These are phyloP conservation scores for Cuniculus paca DNA, from an alignment of 2,797 vertebrate genomes.

Conservation along the genomic window DNA sequence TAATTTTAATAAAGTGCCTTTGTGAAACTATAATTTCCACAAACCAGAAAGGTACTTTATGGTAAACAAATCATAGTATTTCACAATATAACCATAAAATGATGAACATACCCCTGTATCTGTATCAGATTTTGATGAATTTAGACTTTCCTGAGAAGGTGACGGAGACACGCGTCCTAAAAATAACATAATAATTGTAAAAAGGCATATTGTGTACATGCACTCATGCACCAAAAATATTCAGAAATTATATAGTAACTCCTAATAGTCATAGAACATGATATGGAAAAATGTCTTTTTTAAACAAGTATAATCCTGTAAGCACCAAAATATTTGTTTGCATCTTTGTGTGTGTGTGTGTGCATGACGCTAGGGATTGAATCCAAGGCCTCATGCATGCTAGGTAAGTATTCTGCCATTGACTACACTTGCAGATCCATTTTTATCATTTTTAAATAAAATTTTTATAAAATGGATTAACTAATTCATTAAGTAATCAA, in stretches of 20 bases:
- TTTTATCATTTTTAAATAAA: conserved; percentile 37
- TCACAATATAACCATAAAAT: conserved; percentile 67
- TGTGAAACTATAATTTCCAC: conserved; percentile 46
- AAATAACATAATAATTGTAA: conserved; percentile 75
- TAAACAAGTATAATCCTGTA: conserved; percentile 18
- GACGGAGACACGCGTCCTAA: conserved; percentile 98
- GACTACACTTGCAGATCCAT: neutral
- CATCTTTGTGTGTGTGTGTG: neutral
- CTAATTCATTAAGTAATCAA: neutral
- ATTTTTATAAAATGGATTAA: conserved; percentile 52
- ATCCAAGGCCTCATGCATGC: neutral
- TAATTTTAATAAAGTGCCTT: conserved; percentile 57
- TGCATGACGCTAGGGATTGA: neutral
- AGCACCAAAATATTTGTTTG: conserved; percentile 27
- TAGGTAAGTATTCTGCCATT: neutral
- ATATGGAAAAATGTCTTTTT: conserved; percentile 63
- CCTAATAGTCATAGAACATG: conserved; percentile 26
- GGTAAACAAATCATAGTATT: conserved; percentile 55
- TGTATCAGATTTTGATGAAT: conserved; percentile 98
- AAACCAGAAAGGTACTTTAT: conserved; percentile 52
- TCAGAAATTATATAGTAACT: conserved; percentile 56
- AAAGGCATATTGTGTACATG: conserved; percentile 23
- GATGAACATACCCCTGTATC: conserved; percentile 93
- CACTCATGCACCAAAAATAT: neutral
- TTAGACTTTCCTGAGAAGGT: conserved; percentile 99